Evolutionary conservation across 1,140 invertebrate genomes (phyloP), one percentile per base, ranked within the genome.

Genomic region (Lithobius niger): DNA sequence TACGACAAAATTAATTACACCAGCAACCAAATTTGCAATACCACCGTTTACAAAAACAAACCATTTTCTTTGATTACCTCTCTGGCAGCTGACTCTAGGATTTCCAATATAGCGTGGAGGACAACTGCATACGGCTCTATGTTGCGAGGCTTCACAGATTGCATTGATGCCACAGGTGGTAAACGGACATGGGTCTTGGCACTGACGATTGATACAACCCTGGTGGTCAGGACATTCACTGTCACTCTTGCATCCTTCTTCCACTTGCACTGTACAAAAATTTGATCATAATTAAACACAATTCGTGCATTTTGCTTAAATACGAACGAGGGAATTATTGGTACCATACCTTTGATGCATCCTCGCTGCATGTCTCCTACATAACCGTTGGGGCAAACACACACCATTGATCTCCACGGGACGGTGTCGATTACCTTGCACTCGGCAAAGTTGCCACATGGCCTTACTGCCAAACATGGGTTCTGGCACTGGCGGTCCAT

Each of bases 101-200:
- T 94, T 84, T 60, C 90, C 90, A 50, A 84, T 86, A 71, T 83
- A 88, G 42, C 84, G 84, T 43, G 81, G 76, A 24, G 84, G 84
- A 70, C 65, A 68, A 13, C 45, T 45, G 51, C 65, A 68, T 19
- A 60, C 49, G 3, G 63, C 49, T 16, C 57, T 57, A 53, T 64
- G 65, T 49, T 67, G 63, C 18, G 48, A 28, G 1, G 63, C 52
- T 45, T 27, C 53, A 44, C 67, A 68, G 54, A 71, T 60, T 2
- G 72, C 67, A 54, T 70, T 66, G 4, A 59, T 43, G 13, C 86
- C 84, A 65, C 87, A 90, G 4, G 82, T 77, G 16, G 86, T 85
- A n/a, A 75, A 76, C 21, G 72, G 68, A 59, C 88, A 93, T 2
- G 88, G 87, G 59, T 88, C 84, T 55, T 84, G 76, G 64, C 90